These are phyloP conservation scores for Anthopleura sola DNA, from an alignment of 64 coral and sea anemone genomes.

Conservation along the genomic window DNA sequence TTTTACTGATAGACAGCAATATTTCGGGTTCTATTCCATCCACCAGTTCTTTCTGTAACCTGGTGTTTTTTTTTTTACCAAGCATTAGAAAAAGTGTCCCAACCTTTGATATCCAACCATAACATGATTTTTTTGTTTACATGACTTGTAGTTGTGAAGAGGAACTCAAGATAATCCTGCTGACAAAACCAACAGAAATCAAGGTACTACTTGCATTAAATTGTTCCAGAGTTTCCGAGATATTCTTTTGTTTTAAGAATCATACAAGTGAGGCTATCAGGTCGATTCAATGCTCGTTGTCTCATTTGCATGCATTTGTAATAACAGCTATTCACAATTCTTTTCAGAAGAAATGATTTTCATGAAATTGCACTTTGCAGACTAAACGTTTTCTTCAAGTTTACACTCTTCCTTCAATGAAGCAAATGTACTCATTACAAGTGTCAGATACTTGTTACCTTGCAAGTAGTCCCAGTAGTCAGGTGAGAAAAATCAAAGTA, in stretches of 20 bases:
- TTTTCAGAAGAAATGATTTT: background rate
- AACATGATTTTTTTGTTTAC: background rate
- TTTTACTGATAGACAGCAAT: background rate
- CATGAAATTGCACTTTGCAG: background rate
- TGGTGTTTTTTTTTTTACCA: too few species aligned
- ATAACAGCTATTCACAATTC: too few species aligned
- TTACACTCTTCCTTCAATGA: constrained; percentile 50
- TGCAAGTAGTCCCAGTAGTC: background rate
- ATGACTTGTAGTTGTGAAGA: constrained; percentile 42
- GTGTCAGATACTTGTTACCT: background rate
- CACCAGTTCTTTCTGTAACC: too few species aligned
- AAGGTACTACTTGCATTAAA: background rate
- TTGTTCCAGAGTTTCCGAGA: background rate
- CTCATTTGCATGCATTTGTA: too few species aligned
- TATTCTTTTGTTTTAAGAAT: too few species aligned
- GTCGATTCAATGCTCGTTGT: too few species aligned
- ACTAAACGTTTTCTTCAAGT: constrained; percentile 48
- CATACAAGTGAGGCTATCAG: too few species aligned
- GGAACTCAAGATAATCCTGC: constrained; percentile 51
- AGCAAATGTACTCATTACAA: constrained; percentile 48
- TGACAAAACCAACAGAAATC: constrained; percentile 37
- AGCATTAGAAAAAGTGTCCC: too few species aligned
- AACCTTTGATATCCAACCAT: background rate
- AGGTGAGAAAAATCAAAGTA: too few species aligned
- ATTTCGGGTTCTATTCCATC: too few species aligned